Conservation (phyloP, 2,888 invertebrate genomes). For the Melanophora roralis region DNA sequence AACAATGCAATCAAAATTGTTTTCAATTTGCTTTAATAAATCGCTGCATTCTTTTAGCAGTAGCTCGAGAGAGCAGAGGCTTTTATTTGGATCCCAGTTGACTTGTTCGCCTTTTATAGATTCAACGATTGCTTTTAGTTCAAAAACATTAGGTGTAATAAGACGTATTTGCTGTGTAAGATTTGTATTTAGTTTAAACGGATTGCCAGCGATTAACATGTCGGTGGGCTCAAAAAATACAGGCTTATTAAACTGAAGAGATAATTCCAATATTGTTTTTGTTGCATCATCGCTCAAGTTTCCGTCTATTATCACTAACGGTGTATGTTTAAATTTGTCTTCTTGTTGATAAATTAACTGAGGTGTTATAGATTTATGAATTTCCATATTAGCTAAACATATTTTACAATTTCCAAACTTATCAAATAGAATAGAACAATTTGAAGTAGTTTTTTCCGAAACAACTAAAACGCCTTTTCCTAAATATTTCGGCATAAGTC, state of each 20-base stretch:
- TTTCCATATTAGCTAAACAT: constrained; percentile 90
- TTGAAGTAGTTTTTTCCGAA: constrained; percentile 79
- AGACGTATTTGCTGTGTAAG: constrained; percentile 76
- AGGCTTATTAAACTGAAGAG: constrained; percentile 82
- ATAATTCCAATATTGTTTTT: constrained; percentile 80
- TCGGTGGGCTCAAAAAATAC: constrained; percentile 96
- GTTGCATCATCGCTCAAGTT: constrained; percentile 86
- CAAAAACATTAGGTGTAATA: constrained; percentile 88
- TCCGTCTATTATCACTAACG: constrained; percentile 90
- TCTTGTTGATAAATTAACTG: constrained; percentile 82
- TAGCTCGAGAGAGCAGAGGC: constrained; percentile 50
- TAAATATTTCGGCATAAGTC: constrained; percentile 74
- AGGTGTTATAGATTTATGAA: constrained; percentile 84
- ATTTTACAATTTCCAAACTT: constrained; percentile 86
- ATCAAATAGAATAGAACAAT: constrained; percentile 87
- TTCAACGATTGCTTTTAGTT: constrained; percentile 83
- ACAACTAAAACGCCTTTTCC: constrained; percentile 70
- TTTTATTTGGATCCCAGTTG: constrained; percentile 40
- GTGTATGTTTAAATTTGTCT: constrained; percentile 80
- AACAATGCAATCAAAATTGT: constrained; percentile 79
- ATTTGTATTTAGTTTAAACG: constrained; percentile 78
- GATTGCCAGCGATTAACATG: constrained; percentile 84
- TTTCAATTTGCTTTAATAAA: constrained; percentile 76
- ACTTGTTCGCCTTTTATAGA: constrained; percentile 73
- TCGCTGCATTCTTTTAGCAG: constrained; percentile 70